Conservation (phyloP, 2,888 invertebrate species). For the Smittia sp. region DNA sequence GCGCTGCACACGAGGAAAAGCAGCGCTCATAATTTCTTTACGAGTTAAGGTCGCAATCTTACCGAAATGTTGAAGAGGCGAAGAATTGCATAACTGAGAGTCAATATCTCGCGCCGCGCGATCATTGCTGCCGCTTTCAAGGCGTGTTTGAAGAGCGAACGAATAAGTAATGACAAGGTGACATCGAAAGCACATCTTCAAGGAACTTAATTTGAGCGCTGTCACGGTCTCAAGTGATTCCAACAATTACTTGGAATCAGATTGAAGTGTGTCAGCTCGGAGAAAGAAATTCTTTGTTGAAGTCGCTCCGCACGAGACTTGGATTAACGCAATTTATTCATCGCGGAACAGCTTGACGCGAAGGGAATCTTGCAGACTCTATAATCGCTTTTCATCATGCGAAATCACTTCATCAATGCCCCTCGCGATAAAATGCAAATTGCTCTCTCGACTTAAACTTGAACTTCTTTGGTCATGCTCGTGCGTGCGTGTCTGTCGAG, state of each 20-base stretch:
- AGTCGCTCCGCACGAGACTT: not conserved
- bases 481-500: conserved; percentile 5
- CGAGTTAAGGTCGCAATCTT: not conserved
- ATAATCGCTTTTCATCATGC: conserved; percentile 3
- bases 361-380: not conserved
- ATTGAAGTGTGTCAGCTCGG: not conserved
- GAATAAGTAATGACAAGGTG: not conserved
- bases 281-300: not conserved
- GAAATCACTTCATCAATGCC: not conserved
- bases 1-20: not conserved
- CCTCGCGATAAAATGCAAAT: conserved; percentile 7
- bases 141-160: not conserved
- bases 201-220: not conserved
- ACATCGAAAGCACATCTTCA: conserved; percentile 1
- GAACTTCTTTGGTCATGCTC: conserved; percentile 12
- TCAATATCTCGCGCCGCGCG: not conserved
- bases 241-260: not conserved
- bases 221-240: not conserved
- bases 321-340: conserved; percentile 32
- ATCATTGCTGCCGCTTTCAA: not conserved
- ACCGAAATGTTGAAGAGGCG: not conserved
- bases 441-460: not conserved
- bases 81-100: not conserved
- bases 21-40: not conserved
- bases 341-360: not conserved